Evolutionary conservation across 1,140 invertebrate species (phyloP).

Genomic region (Drosophila ercepeae): DNA sequence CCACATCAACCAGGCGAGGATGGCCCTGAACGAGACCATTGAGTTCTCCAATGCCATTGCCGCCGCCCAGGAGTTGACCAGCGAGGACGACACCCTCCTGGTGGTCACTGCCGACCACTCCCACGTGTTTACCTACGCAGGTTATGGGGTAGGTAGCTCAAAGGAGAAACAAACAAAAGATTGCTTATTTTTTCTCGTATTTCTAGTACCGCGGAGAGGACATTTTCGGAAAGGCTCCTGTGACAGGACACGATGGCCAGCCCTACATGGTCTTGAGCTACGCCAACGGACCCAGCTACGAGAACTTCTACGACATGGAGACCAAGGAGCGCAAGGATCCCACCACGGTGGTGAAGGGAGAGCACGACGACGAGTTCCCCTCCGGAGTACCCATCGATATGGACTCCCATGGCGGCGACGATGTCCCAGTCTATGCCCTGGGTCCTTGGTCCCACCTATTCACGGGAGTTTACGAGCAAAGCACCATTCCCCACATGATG

Average conservation of each 20-base stretch:
- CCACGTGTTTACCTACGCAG: constrained; percentile 87
- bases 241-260: constrained; percentile 80
- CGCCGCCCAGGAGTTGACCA: constrained; percentile 85
- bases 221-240: constrained; percentile 84
- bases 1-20: constrained; percentile 88
- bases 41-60: constrained; percentile 86
- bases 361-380: constrained; percentile 82
- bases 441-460: constrained; percentile 90
- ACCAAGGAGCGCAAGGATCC: constrained; percentile 75
- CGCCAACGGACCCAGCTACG: constrained; percentile 88
- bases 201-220: constrained; percentile 83
- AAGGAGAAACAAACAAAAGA: too few relatives aligned
- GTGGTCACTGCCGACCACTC: constrained; percentile 89
- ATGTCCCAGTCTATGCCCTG: constrained; percentile 87
- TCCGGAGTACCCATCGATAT: constrained; percentile 84
- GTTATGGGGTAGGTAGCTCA: constrained; percentile 85
- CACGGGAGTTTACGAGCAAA: constrained; percentile 91
- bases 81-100: constrained; percentile 86
- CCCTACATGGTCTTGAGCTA: constrained; percentile 90
- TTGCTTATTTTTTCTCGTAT: background rate
- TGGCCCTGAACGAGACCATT: constrained; percentile 88
- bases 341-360: constrained; percentile 56
- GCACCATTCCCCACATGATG: constrained; percentile 90
- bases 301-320: constrained; percentile 67
- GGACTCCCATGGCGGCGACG: constrained; percentile 89